A percentile compares a stretch with the other conserved stretches of the same genome.
phyloP scores from a whole-genome alignment of 2,113 vertebrate genomes.

The Columba janthina region DNA sequence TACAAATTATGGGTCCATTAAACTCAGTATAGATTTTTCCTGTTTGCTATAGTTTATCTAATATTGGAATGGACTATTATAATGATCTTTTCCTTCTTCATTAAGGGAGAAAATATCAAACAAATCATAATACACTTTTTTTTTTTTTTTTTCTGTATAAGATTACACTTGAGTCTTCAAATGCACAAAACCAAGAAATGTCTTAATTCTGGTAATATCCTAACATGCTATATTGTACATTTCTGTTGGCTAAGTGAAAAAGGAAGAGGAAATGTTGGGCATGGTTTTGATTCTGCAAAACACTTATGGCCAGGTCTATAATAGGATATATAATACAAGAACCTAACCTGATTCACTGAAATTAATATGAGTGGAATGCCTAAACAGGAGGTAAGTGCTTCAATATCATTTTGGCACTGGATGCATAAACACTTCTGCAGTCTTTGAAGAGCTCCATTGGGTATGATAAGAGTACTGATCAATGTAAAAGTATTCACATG shows the following conservation, averaged over 20 bases:
- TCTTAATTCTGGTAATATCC: not conserved
- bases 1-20: conserved; percentile 14
- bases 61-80: not conserved
- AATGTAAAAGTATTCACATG: not conserved
- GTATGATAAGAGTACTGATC: not conserved
- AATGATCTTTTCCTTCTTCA: not conserved
- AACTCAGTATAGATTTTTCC: conserved; percentile 11
- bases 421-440: not conserved
- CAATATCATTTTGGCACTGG: not conserved
- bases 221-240: not conserved
- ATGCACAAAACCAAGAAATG: not conserved
- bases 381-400: not conserved
- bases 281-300: not conserved
- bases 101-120: not conserved
- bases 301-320: not conserved
- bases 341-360: not conserved
- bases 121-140: not conserved
- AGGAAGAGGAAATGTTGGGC: not conserved
- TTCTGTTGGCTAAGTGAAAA: not conserved
- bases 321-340: not conserved
- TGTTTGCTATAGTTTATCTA: not conserved
- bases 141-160: not conserved
- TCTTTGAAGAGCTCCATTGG: not conserved
- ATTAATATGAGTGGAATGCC: not conserved
- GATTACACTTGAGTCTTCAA: not conserved